A percentile compares a stretch with the other conserved stretches of the same genome.
phyloP scores from a whole-genome alignment of 2,113 vertebrate genomes.

The human (Homo sapiens) region DNA sequence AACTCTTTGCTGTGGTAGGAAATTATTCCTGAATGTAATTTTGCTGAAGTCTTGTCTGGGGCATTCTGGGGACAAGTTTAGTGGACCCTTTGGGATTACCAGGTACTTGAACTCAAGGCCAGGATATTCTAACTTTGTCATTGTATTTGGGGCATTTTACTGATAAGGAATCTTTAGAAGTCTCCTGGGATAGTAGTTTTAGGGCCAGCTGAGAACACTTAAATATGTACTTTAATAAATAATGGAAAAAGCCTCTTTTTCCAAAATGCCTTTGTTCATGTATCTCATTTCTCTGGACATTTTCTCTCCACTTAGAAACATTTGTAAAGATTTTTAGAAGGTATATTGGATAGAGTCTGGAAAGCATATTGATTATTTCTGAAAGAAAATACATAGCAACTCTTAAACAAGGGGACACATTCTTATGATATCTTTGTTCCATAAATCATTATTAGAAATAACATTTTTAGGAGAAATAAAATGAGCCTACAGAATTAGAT shows the following conservation, averaged over 20 bases:
- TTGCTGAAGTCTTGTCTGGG: not conserved
- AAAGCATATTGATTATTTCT: not conserved
- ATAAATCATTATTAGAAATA: not conserved
- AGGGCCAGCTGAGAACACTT: not conserved
- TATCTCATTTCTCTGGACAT: not conserved
- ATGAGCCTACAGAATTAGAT: not conserved
- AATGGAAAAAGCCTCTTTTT: not conserved
- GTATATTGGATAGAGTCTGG: not conserved
- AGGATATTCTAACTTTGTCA: constrained; percentile 15
- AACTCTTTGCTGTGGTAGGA: not conserved
- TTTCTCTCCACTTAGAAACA: not conserved
- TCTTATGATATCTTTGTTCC: not conserved
- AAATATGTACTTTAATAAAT: not conserved
- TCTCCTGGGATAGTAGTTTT: not conserved
- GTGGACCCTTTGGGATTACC: not conserved
- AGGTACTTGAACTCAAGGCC: not conserved
- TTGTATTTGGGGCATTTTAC: not conserved
- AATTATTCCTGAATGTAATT: not conserved
- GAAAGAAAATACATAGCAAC: not conserved
- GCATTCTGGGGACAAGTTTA: not conserved
- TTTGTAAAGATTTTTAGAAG: not conserved
- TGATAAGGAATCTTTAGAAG: not conserved
- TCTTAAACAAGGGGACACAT: not conserved
- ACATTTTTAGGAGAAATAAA: not conserved
- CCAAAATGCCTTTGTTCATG: not conserved